phyloP scores from a whole-genome alignment of 92 coral and sea anemone species.

The Parazoanthus atlanticus region DNA sequence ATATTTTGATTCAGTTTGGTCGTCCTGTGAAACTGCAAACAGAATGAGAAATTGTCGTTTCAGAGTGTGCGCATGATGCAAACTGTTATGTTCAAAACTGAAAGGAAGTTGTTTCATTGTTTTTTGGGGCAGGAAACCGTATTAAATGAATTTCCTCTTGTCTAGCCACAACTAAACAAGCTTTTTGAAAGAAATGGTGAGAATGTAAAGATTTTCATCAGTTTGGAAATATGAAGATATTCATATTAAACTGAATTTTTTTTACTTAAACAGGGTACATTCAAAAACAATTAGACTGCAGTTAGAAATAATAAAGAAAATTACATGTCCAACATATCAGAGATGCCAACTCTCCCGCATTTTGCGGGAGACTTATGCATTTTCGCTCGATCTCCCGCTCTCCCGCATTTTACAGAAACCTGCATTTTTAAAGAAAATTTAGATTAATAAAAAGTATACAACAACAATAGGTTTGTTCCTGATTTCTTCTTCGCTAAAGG shows the following conservation, averaged over 20 bases:
- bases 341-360: too few relatives aligned
- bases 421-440: too few relatives aligned
- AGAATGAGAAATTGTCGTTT: neutral
- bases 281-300: neutral
- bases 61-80: neutral
- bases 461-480: too few relatives aligned
- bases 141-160: neutral
- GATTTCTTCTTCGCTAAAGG: too few relatives aligned
- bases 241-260: neutral
- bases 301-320: too few relatives aligned
- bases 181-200: neutral
- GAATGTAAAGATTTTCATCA: neutral
- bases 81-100: conserved; percentile 1
- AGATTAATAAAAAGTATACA: too few relatives aligned
- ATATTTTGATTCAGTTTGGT: neutral
- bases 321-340: neutral
- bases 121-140: neutral
- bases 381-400: too few relatives aligned
- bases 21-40: neutral
- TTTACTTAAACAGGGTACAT: neutral
- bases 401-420: too few relatives aligned
- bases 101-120: neutral
- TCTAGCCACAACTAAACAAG: neutral
- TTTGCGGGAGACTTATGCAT: too few relatives aligned
- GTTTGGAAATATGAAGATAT: neutral